Base-by-base conservation (phyloP, 2,797 vertebrate species). In the Acanthurus lineatus region DNA sequence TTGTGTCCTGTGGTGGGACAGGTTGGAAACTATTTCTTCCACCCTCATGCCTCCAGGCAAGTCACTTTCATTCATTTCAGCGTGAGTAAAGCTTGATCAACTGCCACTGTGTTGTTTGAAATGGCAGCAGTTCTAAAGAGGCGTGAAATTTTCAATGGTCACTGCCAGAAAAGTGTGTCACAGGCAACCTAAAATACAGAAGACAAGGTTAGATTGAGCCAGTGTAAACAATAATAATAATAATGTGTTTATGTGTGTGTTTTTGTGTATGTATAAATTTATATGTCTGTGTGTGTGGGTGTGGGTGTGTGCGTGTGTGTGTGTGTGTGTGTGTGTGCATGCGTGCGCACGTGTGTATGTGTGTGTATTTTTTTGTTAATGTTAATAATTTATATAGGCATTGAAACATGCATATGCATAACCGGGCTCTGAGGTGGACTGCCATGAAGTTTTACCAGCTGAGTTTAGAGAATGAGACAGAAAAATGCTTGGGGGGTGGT, bases 131-230 rank as follows among this genome's bases (percentile, higher is more conserved):
- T 70, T 77, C 75, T 49, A 63, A 63, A 63, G 61, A 81, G 64
- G 42, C 19, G 52, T 57, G 59, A 64, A 48, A 63, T 81, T 59
- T 69, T 32, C 28, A 71, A 68, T 76, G 53, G 57, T 35, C 54
- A 53, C 42, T 52, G 10, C 61, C 48, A 68, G 67, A 70, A 74
- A 86, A 90, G 85, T 28, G 81, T 54, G 69, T 81, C 86, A 69
- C 16, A 83, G 83, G 69, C 2, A 16, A 42, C n/a, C 35, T 66
- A n/a, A 81, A 75, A 69, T 44, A 61, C 8, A 40, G 52, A 7
- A 17, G 71, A 52, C 6, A 47, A 42, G 12, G 25, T 11, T n/a
- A 32, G 38, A 20, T 38, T 6, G 35, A 74, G 70, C 73, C 76
- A 87, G 73, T 62, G 22, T 28, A 75, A 10, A 76, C 62, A 68